Base-by-base conservation (phyloP, 2,888 invertebrate genomes). In the Adineta ricciae region DNA sequence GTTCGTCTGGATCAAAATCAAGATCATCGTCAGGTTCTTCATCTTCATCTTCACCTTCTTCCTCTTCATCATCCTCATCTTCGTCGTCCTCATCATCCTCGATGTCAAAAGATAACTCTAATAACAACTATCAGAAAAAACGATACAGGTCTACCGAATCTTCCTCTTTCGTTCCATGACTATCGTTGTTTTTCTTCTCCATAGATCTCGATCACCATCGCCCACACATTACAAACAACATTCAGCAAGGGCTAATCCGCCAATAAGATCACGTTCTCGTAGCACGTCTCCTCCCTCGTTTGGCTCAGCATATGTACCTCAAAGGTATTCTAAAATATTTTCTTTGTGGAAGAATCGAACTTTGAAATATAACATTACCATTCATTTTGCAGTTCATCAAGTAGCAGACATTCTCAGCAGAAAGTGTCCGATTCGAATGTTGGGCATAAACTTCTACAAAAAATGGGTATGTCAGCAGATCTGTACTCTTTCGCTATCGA, bases 361-460 rank as follows among this genome's bases (percentile, higher is more conserved):
- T 87, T 88, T 90, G 90, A 64, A 89, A 91, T 83, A 91, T 90
- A n/a, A 87, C 87, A 54, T 89, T 89, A 83, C 73, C 87, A 54
- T 87, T 88, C 84, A 86, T 86, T 56, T 86, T 87, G 27, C 46
- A 46, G 46, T 11, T 46, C 46, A 11, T 46, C 46, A 46, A 46
- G 46, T 11, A 11, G 46, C 46, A 46, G 46, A 46, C 11, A 5
- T 46, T 46, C 46, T 87, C 86, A n/a, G 41, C 56, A 56, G 41
- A 54, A 86, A 52, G 52, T n/a, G 41, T 73, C 72, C 38, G 50
- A 41, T 11, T 82, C 64, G 86, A 98, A 98, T 91, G 97, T 96
- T 90, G 98, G 98, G 0, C 98, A 98, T 91, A 96, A 97, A 91
- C 93, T 99, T 92, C 92, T 98, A 86, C 94, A 94, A 91, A 96